phyloP scores from a whole-genome alignment of 2,888 invertebrate species.

The Tinea trinotella region DNA sequence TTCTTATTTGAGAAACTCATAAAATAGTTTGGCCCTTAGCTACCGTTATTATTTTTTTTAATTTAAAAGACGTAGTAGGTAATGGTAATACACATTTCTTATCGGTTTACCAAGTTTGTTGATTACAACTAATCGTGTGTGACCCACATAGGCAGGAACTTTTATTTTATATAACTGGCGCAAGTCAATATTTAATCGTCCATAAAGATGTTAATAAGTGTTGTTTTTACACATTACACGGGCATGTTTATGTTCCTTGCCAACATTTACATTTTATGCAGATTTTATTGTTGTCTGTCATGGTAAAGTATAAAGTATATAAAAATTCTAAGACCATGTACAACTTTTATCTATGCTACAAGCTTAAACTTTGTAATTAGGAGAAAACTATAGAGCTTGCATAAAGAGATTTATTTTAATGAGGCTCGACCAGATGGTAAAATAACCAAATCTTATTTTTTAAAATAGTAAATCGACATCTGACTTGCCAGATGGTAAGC shows the following conservation, averaged over 20 bases:
- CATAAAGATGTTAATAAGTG: background rate
- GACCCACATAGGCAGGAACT: constrained; percentile 5
- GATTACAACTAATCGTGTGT: constrained; percentile 11
- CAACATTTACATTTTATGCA: background rate
- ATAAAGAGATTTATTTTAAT: too few species aligned
- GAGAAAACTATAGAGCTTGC: too few species aligned
- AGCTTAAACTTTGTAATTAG: too few species aligned
- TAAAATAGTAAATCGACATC: too few species aligned
- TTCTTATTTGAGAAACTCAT: too few species aligned
- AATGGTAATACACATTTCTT: background rate
- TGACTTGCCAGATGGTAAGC: too few species aligned
- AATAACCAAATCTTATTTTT: too few species aligned
- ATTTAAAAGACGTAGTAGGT: background rate
- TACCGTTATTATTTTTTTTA: background rate
- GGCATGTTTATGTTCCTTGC: background rate
- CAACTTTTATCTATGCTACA: too few species aligned
- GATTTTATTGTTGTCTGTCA: background rate
- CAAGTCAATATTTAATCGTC: background rate
- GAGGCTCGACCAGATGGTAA: too few species aligned
- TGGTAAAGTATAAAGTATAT: too few species aligned
- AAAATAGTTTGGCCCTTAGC: too few species aligned
- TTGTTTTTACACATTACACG: background rate
- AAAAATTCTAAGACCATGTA: too few species aligned
- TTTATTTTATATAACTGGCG: background rate
- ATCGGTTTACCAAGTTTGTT: background rate